A percentile compares a stretch with the other conserved stretches of the same genome.
Evolutionary conservation across 2,797 vertebrate genomes (phyloP).

Genomic region (Melanotaenia boesemani): DNA sequence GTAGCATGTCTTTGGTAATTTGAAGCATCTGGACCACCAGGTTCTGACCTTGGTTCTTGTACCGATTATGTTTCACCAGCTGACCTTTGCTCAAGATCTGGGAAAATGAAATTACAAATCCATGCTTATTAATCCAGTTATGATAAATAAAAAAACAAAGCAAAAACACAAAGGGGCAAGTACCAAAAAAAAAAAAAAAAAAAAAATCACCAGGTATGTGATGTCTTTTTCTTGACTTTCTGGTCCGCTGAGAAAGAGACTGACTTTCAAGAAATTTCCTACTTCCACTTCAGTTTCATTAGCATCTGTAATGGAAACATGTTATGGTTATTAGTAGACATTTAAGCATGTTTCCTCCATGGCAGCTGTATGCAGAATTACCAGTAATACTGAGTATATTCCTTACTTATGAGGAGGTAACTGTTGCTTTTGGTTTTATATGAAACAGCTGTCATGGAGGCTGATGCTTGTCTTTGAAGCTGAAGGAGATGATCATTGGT

Average conservation of each 20-base stretch:
- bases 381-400: neutral
- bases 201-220: conserved; percentile 86
- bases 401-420: conserved; percentile 80
- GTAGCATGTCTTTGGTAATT: conserved; percentile 83
- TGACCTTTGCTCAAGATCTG: conserved; percentile 88
- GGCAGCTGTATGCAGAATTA: too few species aligned
- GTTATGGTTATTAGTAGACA: too few species aligned
- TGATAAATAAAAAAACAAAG: too few species aligned
- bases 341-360: too few species aligned
- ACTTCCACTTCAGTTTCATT: conserved; percentile 62
- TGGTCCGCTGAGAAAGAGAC: conserved; percentile 71
- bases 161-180: neutral
- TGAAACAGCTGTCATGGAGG: conserved; percentile 68
- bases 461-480: conserved; percentile 68
- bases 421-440: conserved; percentile 77
- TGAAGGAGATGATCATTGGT: conserved; percentile 56
- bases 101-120: conserved; percentile 15
- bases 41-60: conserved; percentile 57
- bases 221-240: conserved; percentile 51
- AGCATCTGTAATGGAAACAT: conserved; percentile 46
- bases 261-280: conserved; percentile 75
- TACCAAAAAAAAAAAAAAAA: too few species aligned
- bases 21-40: conserved; percentile 73
- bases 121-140: too few species aligned
- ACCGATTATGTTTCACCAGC: conserved; percentile 68